Conservation (phyloP, 2,888 invertebrate species). For the Digitonthophagus gazella region DNA sequence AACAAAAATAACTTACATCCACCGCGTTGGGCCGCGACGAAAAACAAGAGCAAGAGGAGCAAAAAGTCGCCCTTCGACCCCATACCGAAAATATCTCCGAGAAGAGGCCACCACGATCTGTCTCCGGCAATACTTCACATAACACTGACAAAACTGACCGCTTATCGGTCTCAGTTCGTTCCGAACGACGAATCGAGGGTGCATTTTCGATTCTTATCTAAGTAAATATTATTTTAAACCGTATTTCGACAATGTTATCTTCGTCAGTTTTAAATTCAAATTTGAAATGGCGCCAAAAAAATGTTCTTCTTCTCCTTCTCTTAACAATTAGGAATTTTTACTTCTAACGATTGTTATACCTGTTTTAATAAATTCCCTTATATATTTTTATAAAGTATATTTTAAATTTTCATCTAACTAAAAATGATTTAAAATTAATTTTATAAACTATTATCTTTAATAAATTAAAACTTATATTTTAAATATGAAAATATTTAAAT, state of each 20-base stretch:
- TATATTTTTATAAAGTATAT: too few species aligned
- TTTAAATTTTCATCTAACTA: too few species aligned
- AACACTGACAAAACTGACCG: conserved; percentile 36
- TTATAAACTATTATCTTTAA: too few species aligned
- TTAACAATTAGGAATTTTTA: too few species aligned
- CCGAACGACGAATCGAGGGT: conserved; percentile 35
- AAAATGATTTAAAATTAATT: too few species aligned
- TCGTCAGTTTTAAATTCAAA: not conserved
- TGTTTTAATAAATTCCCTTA: too few species aligned
- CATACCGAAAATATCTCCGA: not conserved
- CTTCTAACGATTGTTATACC: too few species aligned
- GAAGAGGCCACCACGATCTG: conserved; percentile 18
- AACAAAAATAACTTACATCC: not conserved
- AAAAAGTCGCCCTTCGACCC: not conserved
- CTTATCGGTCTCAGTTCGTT: conserved; percentile 39
- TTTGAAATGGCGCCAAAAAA: too few species aligned
- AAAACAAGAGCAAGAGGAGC: conserved; percentile 20
- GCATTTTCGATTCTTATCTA: conserved; percentile 38
- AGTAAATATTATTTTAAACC: conserved; percentile 24
- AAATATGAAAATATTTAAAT: not conserved
- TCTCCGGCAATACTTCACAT: conserved; percentile 33
- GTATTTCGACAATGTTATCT: not conserved
- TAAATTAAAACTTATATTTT: too few species aligned
- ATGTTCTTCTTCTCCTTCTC: too few species aligned
- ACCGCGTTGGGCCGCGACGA: conserved; percentile 6